phyloP scores from a whole-genome alignment of 2,113 vertebrate genomes.

The Miniopterus natalensis region DNA sequence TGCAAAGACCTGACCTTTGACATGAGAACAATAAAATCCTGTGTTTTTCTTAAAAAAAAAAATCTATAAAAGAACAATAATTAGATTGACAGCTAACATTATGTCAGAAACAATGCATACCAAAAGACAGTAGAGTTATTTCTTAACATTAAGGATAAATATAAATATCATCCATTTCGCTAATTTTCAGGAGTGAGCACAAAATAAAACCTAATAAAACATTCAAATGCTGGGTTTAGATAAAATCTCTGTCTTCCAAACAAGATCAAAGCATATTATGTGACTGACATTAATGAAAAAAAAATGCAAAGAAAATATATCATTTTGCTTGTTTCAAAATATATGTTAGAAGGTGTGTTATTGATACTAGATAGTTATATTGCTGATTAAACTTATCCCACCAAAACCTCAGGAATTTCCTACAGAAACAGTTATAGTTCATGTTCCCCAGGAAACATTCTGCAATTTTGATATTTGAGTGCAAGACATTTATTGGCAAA shows the following conservation, averaged over 20 bases:
- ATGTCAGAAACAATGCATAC: slow-evolving; percentile 6
- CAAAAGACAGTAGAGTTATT: neutral
- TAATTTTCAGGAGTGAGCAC: neutral
- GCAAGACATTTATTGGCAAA: neutral
- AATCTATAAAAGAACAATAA: neutral
- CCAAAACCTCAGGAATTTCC: neutral
- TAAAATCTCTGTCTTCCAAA: slow-evolving; percentile 11
- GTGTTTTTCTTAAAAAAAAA: neutral
- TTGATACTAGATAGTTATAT: neutral
- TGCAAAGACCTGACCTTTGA: neutral
- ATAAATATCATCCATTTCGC: neutral
- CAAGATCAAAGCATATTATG: neutral
- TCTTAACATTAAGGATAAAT: neutral
- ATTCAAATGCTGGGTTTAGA: neutral
- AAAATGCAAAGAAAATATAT: neutral
- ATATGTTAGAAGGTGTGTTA: neutral
- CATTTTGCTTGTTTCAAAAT: slow-evolving; percentile 25
- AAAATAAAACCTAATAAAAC: slow-evolving; percentile 18
- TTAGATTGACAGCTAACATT: neutral
- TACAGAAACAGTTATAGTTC: neutral
- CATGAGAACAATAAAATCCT: slow-evolving; percentile 66
- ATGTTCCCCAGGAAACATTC: neutral
- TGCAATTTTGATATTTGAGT: slow-evolving; percentile 44
- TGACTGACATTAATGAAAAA: neutral
- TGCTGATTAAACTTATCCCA: neutral